A percentile compares a stretch with the other conserved stretches of the same genome.
Evolutionary conservation across 2,113 vertebrate genomes (phyloP).

Genomic region (Diglossa brunneiventris): DNA sequence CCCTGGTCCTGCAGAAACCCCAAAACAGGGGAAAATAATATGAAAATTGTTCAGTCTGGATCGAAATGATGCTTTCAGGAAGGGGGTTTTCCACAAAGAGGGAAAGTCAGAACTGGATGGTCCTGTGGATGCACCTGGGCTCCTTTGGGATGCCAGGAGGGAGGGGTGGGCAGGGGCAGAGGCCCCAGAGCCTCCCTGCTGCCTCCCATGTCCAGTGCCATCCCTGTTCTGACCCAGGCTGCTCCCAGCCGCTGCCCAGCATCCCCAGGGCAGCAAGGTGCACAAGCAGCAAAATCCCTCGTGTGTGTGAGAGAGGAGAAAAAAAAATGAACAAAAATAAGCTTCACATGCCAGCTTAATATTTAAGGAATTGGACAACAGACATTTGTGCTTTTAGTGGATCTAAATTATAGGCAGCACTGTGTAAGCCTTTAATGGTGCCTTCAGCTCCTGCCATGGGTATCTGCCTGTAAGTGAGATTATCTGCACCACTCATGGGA

Average conservation of each 20-base stretch:
- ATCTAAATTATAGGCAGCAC: neutral
- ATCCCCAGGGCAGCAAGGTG: neutral
- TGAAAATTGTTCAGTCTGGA: fast-evolving
- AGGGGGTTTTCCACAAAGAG: neutral
- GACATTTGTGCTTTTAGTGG: neutral
- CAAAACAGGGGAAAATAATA: neutral
- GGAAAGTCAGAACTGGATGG: no score
- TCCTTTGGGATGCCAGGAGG: neutral
- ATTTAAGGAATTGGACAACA: neutral
- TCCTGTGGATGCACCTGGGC: neutral
- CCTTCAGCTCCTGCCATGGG: neutral
- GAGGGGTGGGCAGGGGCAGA: neutral
- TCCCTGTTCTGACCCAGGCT: neutral
- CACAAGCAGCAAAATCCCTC: neutral
- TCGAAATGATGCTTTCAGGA: neutral
- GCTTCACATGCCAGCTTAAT: neutral
- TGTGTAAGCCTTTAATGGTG: neutral
- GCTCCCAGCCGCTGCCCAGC: neutral
- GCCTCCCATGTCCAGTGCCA: neutral
- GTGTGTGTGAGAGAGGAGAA: neutral
- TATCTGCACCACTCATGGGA: neutral
- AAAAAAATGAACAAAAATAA: neutral
- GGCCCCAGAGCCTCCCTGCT: neutral
- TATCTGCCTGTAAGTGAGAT: neutral
- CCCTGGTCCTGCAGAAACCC: neutral